These are phyloP conservation scores for Noctua janthe DNA, from an alignment of 2,888 invertebrate species.

Conservation along the genomic window DNA sequence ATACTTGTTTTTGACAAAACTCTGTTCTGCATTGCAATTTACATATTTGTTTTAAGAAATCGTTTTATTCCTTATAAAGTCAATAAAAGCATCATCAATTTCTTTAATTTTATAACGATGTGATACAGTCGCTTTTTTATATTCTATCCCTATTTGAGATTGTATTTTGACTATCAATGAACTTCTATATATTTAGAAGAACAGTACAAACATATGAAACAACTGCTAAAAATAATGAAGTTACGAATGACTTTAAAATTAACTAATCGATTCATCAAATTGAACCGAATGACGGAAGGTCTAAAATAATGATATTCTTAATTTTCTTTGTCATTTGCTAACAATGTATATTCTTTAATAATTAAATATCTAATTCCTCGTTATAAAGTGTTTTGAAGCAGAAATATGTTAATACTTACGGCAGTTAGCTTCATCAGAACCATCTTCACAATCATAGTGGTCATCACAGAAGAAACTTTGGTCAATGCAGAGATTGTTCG, in stretches of 20 bases:
- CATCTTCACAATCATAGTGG: slow-evolving; percentile 90
- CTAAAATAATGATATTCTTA: neutral
- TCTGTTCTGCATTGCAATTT: neutral
- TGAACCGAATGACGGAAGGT: neutral
- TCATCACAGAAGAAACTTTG: slow-evolving; percentile 91
- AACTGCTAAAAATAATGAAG: neutral
- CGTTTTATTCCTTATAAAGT: neutral
- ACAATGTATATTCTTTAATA: neutral
- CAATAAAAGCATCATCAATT: slow-evolving; percentile 26
- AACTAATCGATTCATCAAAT: neutral
- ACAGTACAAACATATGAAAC: neutral
- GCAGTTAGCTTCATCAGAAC: slow-evolving; percentile 91
- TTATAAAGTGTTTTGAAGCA: neutral
- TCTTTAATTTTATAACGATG: neutral
- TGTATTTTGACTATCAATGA: neutral
- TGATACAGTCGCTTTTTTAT: neutral
- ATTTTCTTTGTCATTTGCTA: neutral
- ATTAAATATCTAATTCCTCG: neutral
- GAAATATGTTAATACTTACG: slow-evolving; percentile 77
- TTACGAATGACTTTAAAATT: neutral
- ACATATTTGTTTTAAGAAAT: neutral
- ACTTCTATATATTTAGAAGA: neutral
- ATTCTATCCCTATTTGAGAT: neutral
- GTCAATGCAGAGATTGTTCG: slow-evolving; percentile 91
- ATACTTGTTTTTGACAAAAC: slow-evolving; percentile 40